Evolutionary conservation across 2,888 invertebrate species (phyloP), one percentile per base, ranked within the genome.

Genomic region (Gastracanthus pulcherrimus): DNA sequence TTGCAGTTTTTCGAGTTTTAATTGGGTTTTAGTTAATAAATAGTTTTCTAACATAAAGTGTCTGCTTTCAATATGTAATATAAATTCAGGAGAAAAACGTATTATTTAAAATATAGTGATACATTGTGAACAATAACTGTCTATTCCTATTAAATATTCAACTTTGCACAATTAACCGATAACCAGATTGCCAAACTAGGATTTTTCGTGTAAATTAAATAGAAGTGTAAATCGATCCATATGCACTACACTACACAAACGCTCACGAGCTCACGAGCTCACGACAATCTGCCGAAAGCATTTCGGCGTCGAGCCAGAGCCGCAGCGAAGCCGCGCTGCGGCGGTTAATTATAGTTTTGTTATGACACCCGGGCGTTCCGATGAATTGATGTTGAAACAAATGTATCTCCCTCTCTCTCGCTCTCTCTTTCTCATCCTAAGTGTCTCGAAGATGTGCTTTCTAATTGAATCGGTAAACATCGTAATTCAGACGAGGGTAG

Each of bases 401-500:
- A 91, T 90, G 90, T 89, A 90, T 90, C 87, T 87, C 84, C 29
- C 62, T 31, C 60, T 26, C 36, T 82, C 86, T 84, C n/a, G n/a
- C n/a, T n/a, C n/a, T n/a, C n/a, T n/a, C n/a, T n/a, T n/a, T n/a
- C n/a, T n/a, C n/a, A n/a, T n/a, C n/a, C 82, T 85, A 84, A 86
- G 86, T 86, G 88, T 83, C 83, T 84, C 82, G 80, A 81, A 77
- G 85, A 85, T 85, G 87, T 85, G 87, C 86, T 86, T 87, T 89
- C 90, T 91, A 91, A 91, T 91, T 91, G 90, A 91, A 90, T 90
- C 86, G 89, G 90, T 91, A 91, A 91, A 91, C 91, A 91, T 88
- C 89, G 90, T 91, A 90, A 91, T 86, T 91, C 89, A 90, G 84
- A 82, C 86, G 88, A 31, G 86, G 89, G 89, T 89, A 87, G 31